phyloP scores from a whole-genome alignment of 1,140 invertebrate genomes.

The Cyphomyrmex costatus region DNA sequence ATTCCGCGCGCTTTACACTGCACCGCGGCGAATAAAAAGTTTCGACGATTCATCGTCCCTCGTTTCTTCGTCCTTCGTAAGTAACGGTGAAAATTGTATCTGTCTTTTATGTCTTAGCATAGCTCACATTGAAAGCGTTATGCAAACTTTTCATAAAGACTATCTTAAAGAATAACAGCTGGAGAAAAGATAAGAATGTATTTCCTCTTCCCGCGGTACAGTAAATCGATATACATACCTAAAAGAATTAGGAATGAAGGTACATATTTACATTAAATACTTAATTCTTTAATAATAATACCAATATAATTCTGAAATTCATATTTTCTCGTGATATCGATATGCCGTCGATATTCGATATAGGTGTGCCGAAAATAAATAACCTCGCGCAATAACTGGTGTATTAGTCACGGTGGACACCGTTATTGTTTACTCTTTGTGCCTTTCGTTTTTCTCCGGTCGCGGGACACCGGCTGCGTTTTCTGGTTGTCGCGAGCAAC shows the following conservation, averaged over 20 bases:
- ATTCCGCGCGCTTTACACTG: slow-evolving; percentile 51
- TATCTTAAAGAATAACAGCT: neutral
- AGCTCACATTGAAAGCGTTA: neutral
- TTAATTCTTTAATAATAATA: neutral
- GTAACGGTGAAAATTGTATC: slow-evolving; percentile 32
- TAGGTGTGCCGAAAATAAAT: slow-evolving; percentile 38
- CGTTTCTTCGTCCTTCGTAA: neutral
- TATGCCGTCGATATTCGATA: neutral
- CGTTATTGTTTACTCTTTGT: slow-evolving; percentile 52
- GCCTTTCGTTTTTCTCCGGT: slow-evolving; percentile 32
- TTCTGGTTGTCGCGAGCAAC: slow-evolving; percentile 64
- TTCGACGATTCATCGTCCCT: slow-evolving; percentile 38
- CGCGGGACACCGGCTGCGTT: slow-evolving; percentile 14
- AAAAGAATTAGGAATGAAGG: neutral
- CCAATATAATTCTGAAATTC: slow-evolving; percentile 1
- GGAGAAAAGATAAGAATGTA: neutral
- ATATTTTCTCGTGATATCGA: neutral
- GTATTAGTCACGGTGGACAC: slow-evolving; percentile 22
- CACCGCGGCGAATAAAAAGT: slow-evolving; percentile 27
- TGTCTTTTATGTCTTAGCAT: slow-evolving; percentile 25
- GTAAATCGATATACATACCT: neutral
- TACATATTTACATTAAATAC: neutral
- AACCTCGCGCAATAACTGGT: slow-evolving; percentile 23
- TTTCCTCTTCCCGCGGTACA: no score
- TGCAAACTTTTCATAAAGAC: slow-evolving; percentile 22